A percentile compares a stretch with the other conserved stretches of the same genome.
phyloP scores from a whole-genome alignment of 2,113 vertebrate genomes.

The Nannospalax galili region DNA sequence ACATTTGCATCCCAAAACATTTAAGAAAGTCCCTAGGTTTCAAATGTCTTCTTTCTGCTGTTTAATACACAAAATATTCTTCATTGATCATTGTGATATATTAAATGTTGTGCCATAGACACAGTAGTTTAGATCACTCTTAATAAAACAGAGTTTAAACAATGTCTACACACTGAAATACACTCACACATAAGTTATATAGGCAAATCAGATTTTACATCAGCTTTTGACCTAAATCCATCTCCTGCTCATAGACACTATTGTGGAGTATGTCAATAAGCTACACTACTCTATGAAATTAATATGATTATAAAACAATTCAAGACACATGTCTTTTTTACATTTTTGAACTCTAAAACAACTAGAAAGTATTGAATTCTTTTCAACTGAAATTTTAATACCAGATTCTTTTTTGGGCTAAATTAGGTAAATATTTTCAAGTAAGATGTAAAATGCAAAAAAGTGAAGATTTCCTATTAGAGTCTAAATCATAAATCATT shows the following conservation, averaged over 20 bases:
- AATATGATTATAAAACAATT: not conserved
- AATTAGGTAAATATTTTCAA: constrained; percentile 61
- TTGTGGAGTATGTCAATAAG: not conserved
- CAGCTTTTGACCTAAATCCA: constrained; percentile 20
- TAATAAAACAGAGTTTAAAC: not conserved
- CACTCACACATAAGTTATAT: not conserved
- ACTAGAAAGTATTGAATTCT: not conserved
- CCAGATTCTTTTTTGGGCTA: not conserved
- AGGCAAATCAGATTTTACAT: not conserved
- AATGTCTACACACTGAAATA: not conserved
- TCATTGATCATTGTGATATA: not conserved
- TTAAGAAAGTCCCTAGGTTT: not conserved
- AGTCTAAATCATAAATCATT: constrained; percentile 72
- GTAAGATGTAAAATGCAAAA: constrained; percentile 47
- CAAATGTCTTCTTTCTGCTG: not conserved
- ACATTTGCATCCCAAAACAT: constrained; percentile 4
- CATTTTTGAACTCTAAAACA: not conserved
- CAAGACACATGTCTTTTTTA: not conserved
- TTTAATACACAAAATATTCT: not conserved
- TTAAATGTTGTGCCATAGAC: not conserved
- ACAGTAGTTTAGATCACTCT: not conserved
- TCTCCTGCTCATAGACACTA: not conserved
- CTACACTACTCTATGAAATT: not conserved
- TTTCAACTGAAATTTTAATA: constrained; percentile 18
- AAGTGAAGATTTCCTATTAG: constrained; percentile 37